Evolutionary conservation across 2,888 invertebrate species (phyloP), one percentile per base, ranked within the genome.

Genomic region (Netelia fuscicornis): DNA sequence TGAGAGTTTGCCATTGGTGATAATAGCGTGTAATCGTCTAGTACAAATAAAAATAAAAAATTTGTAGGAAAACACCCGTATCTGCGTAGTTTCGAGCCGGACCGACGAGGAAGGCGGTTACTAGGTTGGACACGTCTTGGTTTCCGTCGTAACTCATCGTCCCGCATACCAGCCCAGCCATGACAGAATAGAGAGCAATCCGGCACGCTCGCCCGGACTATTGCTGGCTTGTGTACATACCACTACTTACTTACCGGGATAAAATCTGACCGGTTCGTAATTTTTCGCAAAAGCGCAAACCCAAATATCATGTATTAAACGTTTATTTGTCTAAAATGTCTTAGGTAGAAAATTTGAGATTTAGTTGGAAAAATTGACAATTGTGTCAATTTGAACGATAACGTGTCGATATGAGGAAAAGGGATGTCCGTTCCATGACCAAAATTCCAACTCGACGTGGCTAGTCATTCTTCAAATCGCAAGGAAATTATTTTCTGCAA

Each of bases 101-200:
- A 77, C 17, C 56, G 58, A 30, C 82, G 83, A 86, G 87, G 89
- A 92, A 92, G 90, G 90, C 91, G 90, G 91, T 92, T 92, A 91
- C 91, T 91, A 92, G 91, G 92, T 92, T 92, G 92, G 90, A 89
- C 90, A 90, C 89, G 89, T 90, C 91, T 91, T 90, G 87, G 86
- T 89, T 91, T 90, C 89, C 88, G 87, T 88, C 86, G 87, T 86
- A 86, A 86, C 85, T 86, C 77, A 87, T 87, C 91, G 92, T 89
- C 90, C 92, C 90, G 90, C 89, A 92, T 92, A 89, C 87, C 91
- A 90, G 89, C 80, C 91, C 89, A 91, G 89, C 90, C 92, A 91
- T 91, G 92, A 92, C 90, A 90, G 89, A 91, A 90, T 90, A 88
- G 91, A 92, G 91, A 93, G 90, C 90, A 89, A 80, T 86, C 86